Evolutionary conservation across 2,113 vertebrate species (phyloP).

Genomic region (Onychostoma macrolepis): DNA sequence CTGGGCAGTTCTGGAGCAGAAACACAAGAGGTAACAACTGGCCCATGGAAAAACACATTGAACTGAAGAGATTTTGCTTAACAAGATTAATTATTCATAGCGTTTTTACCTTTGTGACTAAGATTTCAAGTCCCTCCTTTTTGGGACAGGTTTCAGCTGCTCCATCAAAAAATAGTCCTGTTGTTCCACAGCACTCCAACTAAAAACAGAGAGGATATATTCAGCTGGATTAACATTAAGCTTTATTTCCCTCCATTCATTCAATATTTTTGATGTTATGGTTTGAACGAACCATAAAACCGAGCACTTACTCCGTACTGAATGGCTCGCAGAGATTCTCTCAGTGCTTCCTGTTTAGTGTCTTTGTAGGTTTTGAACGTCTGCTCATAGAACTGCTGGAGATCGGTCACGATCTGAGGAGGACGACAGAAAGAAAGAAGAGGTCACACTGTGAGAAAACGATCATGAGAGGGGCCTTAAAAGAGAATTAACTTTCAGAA

Average conservation of each 20-base stretch:
- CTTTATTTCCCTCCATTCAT: background rate
- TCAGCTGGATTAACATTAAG: background rate
- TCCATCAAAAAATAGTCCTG: constrained; percentile 69
- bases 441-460: background rate
- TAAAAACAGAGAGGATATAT: constrained; percentile 45
- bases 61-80: background rate
- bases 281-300: background rate
- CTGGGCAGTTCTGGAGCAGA: constrained; percentile 76
- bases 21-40: background rate
- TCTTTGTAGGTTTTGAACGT: constrained; percentile 75
- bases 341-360: constrained; percentile 69
- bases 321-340: constrained; percentile 82
- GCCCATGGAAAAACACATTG: background rate
- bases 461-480: background rate
- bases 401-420: constrained; percentile 79
- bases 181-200: constrained; percentile 86
- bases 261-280: background rate
- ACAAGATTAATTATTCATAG: background rate
- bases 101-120: constrained; percentile 71
- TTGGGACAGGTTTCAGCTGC: constrained; percentile 81
- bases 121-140: rapidly evolving
- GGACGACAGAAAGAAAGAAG: background rate
- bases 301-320: constrained; percentile 79
- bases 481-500: background rate
- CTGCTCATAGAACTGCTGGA: constrained; percentile 84